These are phyloP conservation scores for Microcebus murinus DNA, from an alignment of 2,113 vertebrate species.

Conservation along the genomic window DNA sequence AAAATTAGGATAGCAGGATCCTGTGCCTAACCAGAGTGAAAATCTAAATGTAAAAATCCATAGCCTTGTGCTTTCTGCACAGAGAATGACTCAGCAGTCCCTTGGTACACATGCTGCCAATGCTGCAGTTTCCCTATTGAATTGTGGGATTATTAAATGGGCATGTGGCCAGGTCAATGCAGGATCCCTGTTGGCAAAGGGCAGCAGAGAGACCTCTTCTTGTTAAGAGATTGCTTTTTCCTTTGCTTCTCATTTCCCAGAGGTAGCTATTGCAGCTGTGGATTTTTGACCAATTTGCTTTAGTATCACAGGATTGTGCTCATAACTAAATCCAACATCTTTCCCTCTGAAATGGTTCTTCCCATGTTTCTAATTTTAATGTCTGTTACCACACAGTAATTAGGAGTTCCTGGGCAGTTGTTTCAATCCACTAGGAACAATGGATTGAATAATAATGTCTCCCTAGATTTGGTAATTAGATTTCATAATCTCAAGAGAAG, in stretches of 20 bases:
- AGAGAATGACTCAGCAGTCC: slow-evolving; percentile 34
- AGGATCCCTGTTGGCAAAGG: not conserved
- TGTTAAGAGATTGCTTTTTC: not conserved
- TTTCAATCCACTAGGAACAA: not conserved
- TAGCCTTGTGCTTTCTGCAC: not conserved
- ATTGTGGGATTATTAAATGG: slow-evolving; percentile 64
- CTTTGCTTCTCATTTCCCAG: not conserved
- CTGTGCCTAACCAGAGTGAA: not conserved
- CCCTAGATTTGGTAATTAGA: not conserved
- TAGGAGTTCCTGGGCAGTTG: not conserved
- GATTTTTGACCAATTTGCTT: not conserved
- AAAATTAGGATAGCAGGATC: slow-evolving; percentile 59
- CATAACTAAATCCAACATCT: not conserved
- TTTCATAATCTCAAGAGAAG: not conserved
- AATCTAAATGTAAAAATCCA: slow-evolving; percentile 48
- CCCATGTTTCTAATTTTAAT: not conserved
- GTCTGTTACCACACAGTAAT: not conserved
- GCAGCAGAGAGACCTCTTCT: not conserved
- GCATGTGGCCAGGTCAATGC: slow-evolving; percentile 31
- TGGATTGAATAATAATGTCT: not conserved
- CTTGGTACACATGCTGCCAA: not conserved
- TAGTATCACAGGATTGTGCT: not conserved
- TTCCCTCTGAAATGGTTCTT: not conserved
- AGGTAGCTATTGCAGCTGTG: not conserved
- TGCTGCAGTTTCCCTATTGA: slow-evolving; percentile 64